phyloP scores from a whole-genome alignment of 2,797 vertebrate genomes.

The Hippopotamyrus pictus region DNA sequence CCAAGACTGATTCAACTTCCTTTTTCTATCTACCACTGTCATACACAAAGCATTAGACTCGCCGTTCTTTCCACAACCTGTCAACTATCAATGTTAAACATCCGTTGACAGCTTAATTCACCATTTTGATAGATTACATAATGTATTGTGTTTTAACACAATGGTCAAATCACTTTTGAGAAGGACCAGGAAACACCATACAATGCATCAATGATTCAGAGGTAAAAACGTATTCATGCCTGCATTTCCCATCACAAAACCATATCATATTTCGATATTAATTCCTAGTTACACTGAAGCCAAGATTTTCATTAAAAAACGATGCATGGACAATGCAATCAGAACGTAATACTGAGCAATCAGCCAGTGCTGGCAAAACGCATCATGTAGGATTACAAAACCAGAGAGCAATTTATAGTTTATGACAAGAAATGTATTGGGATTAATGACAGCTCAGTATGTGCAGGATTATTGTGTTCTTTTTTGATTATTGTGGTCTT shows the following conservation, averaged over 20 bases:
- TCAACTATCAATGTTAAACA: neutral
- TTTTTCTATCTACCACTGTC: neutral
- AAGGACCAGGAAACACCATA: neutral
- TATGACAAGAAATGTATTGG: neutral
- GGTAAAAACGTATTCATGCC: neutral
- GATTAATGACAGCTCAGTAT: neutral
- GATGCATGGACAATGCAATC: neutral
- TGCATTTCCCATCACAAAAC: neutral
- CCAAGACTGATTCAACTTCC: neutral
- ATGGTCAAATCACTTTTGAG: neutral
- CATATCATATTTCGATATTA: neutral
- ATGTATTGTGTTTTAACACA: neutral
- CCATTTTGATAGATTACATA: neutral
- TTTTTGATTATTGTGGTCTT: neutral
- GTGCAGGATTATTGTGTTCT: neutral
- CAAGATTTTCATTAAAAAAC: conserved; percentile 1
- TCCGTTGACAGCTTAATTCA: neutral
- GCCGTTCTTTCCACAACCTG: neutral
- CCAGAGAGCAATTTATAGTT: neutral
- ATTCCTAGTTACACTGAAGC: neutral
- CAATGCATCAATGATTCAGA: neutral
- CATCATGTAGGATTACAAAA: neutral
- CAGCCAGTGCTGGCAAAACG: neutral
- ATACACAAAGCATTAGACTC: neutral
- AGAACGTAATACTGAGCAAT: neutral